These are phyloP conservation scores for Origma solitaria DNA, from an alignment of 2,113 vertebrate genomes.

Conservation along the genomic window DNA sequence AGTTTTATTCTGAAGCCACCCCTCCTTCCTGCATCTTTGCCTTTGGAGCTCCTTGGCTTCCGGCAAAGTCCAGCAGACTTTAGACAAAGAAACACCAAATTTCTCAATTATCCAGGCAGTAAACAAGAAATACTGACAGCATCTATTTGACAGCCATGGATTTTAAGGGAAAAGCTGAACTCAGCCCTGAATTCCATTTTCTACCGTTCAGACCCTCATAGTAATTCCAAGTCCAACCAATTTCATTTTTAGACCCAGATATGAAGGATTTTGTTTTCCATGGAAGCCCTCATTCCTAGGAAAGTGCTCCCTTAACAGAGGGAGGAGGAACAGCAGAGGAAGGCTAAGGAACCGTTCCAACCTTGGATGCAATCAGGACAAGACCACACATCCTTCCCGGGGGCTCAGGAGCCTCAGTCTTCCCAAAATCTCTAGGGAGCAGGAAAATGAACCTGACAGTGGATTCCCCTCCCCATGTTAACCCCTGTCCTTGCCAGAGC, in stretches of 20 bases:
- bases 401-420: background rate
- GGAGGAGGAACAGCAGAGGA: background rate
- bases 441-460: background rate
- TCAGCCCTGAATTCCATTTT: background rate
- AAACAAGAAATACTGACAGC: background rate
- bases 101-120: background rate
- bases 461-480: background rate
- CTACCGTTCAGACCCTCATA: rapidly evolving
- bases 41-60: background rate
- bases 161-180: background rate
- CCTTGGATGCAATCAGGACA: too few species aligned
- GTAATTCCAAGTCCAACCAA: background rate
- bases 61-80: background rate
- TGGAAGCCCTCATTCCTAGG: background rate
- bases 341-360: background rate
- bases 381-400: background rate
- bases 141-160: background rate
- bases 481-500: background rate
- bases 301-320: background rate
- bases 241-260: background rate
- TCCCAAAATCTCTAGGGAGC: background rate
- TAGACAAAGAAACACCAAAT: background rate
- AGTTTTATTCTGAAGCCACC: background rate
- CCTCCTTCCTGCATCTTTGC: background rate
- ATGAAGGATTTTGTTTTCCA: background rate